These are phyloP conservation scores for Microctonus brassicae DNA, from an alignment of 2,888 invertebrate species.

Conservation along the genomic window DNA sequence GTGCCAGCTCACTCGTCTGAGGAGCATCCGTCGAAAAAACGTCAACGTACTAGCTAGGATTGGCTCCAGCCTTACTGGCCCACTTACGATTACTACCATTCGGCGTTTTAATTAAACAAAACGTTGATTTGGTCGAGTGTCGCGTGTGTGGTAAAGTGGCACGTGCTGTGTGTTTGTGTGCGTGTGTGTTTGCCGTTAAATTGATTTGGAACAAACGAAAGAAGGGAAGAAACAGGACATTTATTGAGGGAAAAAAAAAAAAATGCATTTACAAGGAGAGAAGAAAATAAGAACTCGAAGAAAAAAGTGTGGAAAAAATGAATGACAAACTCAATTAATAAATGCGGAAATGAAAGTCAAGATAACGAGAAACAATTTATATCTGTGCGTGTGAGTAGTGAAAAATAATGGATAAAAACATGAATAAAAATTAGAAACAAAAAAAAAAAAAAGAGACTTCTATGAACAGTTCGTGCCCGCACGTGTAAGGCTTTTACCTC, in stretches of 20 bases:
- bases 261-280: neutral
- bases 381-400: constrained; percentile 17
- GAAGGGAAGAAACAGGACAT: neutral
- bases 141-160: constrained; percentile 37
- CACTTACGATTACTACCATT: constrained; percentile 68
- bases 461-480: constrained; percentile 31
- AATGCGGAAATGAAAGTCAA: constrained; percentile 1
- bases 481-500: constrained; percentile 27
- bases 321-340: no score
- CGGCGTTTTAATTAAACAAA: constrained; percentile 63
- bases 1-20: constrained; percentile 63
- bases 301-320: no score
- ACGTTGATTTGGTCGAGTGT: constrained; percentile 30
- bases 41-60: constrained; percentile 76
- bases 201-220: neutral
- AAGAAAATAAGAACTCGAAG: no score
- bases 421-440: constrained; percentile 2
- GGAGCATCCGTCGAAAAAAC: constrained; percentile 70
- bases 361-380: constrained; percentile 1
- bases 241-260: neutral
- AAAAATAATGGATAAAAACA: constrained; percentile 12
- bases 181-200: neutral
- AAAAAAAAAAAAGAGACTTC: neutral
- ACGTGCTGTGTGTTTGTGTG: constrained; percentile 29
- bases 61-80: constrained; percentile 72